Base-by-base conservation (phyloP, 2,888 invertebrate species). In the Ectemnius cavifrons region DNA sequence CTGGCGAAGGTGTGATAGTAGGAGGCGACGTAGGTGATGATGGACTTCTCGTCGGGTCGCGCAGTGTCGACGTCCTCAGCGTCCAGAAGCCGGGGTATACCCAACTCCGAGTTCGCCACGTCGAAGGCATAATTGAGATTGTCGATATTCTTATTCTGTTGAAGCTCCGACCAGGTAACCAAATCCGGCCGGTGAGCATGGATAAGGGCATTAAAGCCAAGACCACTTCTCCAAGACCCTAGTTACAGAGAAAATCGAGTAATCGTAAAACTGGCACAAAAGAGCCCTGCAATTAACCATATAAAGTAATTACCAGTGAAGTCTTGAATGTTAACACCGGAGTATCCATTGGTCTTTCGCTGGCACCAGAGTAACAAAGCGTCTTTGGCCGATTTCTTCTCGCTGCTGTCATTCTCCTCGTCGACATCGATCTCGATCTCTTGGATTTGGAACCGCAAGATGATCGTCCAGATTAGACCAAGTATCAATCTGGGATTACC, bases 1-100 rank as follows among this genome's bases (percentile, higher is more conserved):
- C 98, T 94, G 59, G 99, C 99, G 92, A 99, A 99, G 71, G 99
- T 98, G 92, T 99, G 99, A 92, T 99, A 99, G 92, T 99, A 99
- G 16, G 98, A 98, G 1, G 99, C 99, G 49, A 99, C 98, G 91
- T 99, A 99, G 23, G 99, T 99, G 93, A 99, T 97, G 89, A 99
- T 97, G 46, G 98, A 98, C 92, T 99, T 99, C 92, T 99, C 99
- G 90, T 99, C 99, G 0, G 99, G 99, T 60, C 97, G 94, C 67
- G 93, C 95, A 0, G 96, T 97, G 92, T 99, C 99, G 81, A 99
- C 96, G 91, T 99, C 98, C 93, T 99, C 99, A 75, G 99, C 98
- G 90, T 99, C 99, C 64, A 99, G 93, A 70, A 99, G 94, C 78
- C 95, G 94, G 16, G 98, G 97, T 79, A 99, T 99, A 62, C 98